Evolutionary conservation across 2,888 invertebrate species (phyloP).

Genomic region (Pterobdella sp.): DNA sequence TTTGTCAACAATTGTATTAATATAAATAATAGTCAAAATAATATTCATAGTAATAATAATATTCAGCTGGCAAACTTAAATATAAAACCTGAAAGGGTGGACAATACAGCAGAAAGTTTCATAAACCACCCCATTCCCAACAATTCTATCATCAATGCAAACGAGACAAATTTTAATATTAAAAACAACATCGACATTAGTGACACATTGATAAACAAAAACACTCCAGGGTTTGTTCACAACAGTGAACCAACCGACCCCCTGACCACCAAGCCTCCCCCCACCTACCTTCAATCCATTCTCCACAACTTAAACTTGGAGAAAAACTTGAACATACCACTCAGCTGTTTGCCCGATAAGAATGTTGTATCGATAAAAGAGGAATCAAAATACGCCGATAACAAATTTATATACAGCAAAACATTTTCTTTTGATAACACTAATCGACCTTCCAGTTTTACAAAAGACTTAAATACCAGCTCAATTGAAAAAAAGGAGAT

Average conservation of each 20-base stretch:
- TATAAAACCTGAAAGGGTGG: too few relatives aligned
- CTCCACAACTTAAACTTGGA: background rate
- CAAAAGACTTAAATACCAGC: background rate
- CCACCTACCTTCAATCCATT: slow-evolving; percentile 17
- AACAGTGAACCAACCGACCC: background rate
- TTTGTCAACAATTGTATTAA: too few relatives aligned
- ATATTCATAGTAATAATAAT: background rate
- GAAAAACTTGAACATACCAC: slow-evolving; percentile 8
- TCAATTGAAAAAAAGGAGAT: background rate
- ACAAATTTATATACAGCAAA: background rate
- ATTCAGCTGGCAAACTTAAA: background rate
- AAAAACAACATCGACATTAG: background rate
- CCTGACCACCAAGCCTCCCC: slow-evolving; percentile 8
- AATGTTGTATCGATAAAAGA: background rate
- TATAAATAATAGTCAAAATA: too few relatives aligned
- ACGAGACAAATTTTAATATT: background rate
- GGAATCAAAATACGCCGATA: background rate
- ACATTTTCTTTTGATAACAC: too few relatives aligned
- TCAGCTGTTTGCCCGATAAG: background rate
- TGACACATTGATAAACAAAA: background rate
- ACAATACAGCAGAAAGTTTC: too few relatives aligned
- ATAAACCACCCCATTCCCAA: too few relatives aligned
- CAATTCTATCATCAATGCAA: too few relatives aligned
- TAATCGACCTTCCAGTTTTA: too few relatives aligned
- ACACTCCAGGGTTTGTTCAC: too few relatives aligned